Evolutionary conservation across 1,140 invertebrate species (phyloP), one percentile per base, ranked within the genome.

Genomic region (Sarcophaga bullata): DNA sequence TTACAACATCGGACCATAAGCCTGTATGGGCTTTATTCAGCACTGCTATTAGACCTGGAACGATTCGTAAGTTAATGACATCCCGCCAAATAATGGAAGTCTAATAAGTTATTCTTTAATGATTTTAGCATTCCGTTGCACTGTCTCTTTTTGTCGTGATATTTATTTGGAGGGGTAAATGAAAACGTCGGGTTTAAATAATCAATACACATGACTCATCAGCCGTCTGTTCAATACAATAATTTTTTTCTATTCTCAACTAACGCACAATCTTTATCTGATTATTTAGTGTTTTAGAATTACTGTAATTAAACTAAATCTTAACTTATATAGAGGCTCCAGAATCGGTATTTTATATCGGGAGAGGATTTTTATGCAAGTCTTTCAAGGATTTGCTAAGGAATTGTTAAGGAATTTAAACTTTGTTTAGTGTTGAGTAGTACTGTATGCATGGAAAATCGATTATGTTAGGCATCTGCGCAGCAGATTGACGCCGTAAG

Each of bases 21-120:
- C 97, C 97, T 0, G 97, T 99, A 4, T 98, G 95, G 95, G 97
- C 94, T n/a, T 91, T 98, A 48, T 98, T 96, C 91, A 94, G 95
- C 83, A 95, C 94, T 10, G 92, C 93, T 10, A 91, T 98, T 10
- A 91, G 95, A 83, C 96, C 97, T 7, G 97, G 97, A 80, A 95
- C 95, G 96, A 98, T 87, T 95, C 95, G 97, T 98, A 91, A 93
- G 94, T 93, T 73, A 75, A 50, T 50, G 6, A 68, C 72, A 37
- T 37, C 4, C 25, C n/a, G 1, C 25, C 25, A 37, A 37, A 37
- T 4, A 2, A 37, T 37, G 1, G 25, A 1, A 37, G 4, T 37
- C 25, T 3, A 46, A 73, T 72, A 49, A 17, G 15, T 50, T 52
- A n/a, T n/a, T n/a, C n/a, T 76, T 50, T 68, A 83, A 47, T 48